Evolutionary conservation across 2,113 vertebrate genomes (phyloP).

Genomic region (Natator depressus): DNA sequence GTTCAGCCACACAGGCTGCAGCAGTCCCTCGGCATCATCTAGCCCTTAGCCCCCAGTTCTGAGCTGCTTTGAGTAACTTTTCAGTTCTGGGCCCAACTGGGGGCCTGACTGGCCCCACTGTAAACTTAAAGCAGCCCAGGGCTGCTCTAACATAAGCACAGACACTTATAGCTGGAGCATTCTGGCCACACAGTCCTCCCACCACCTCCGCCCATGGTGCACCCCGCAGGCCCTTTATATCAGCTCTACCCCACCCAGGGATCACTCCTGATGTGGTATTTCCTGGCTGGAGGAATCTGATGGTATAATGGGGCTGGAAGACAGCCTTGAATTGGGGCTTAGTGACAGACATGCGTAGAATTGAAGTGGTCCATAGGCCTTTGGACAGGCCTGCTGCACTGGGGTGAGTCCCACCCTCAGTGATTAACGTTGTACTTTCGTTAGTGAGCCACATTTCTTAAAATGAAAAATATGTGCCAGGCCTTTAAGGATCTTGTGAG

Average conservation of each 20-base stretch:
- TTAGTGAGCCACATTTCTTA: neutral
- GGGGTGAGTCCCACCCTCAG: neutral
- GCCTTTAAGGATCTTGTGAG: conserved; percentile 1
- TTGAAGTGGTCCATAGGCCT: neutral
- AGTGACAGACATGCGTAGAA: neutral
- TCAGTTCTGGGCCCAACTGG: neutral
- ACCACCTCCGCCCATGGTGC: rapidly evolving
- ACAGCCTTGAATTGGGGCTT: neutral
- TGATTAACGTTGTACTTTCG: rapidly evolving
- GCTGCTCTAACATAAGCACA: neutral
- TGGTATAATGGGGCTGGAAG: neutral
- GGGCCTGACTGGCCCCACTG: too few relatives aligned
- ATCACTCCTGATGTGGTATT: neutral
- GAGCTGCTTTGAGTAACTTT: neutral
- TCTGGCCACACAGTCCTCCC: neutral
- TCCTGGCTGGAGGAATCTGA: neutral
- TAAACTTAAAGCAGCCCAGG: neutral
- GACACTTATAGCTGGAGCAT: neutral
- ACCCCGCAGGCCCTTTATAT: rapidly evolving
- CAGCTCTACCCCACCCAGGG: neutral
- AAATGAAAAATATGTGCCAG: neutral
- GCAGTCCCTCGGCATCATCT: neutral
- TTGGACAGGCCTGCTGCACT: neutral
- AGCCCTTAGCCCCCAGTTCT: neutral
- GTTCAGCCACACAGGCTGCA: neutral